Percentiles rank a stretch among this genome's conserved stretches.
These are phyloP conservation scores for Anthophora plumipes DNA, from an alignment of 2,888 invertebrate species.

Conservation along the genomic window DNA sequence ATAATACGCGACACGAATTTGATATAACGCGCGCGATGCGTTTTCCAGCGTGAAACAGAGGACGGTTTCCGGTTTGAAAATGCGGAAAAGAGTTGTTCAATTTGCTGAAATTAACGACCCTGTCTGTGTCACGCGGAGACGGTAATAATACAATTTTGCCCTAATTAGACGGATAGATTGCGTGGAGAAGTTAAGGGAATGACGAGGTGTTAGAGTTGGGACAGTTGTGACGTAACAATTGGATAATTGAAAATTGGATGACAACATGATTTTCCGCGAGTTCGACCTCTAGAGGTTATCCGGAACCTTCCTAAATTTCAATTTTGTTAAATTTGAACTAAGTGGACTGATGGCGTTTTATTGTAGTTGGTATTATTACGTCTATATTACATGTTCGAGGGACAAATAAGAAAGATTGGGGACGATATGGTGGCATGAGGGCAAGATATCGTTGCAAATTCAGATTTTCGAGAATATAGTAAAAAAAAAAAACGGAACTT, in stretches of 20 bases:
- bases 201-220: not conserved
- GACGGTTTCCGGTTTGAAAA: not conserved
- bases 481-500: too few species aligned
- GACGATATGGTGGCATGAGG: too few species aligned
- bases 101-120: conserved; percentile 20
- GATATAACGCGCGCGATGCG: conserved; percentile 40
- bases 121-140: not conserved
- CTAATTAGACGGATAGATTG: not conserved
- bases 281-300: not conserved
- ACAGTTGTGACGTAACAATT: not conserved
- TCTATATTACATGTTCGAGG: too few species aligned
- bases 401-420: too few species aligned
- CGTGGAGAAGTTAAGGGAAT: not conserved
- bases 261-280: not conserved
- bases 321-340: not conserved
- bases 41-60: too few species aligned
- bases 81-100: conserved; percentile 1
- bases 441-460: too few species aligned
- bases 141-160: not conserved
- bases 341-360: too few species aligned
- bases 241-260: not conserved
- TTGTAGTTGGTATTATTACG: too few species aligned
- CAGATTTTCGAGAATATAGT: too few species aligned
- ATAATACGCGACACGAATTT: conserved; percentile 50
- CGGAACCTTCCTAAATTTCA: not conserved